Evolutionary conservation across 37 sponge, comb jelly and placozoan species (phyloP).

Genomic region (Diacarnus erythraeanus): DNA sequence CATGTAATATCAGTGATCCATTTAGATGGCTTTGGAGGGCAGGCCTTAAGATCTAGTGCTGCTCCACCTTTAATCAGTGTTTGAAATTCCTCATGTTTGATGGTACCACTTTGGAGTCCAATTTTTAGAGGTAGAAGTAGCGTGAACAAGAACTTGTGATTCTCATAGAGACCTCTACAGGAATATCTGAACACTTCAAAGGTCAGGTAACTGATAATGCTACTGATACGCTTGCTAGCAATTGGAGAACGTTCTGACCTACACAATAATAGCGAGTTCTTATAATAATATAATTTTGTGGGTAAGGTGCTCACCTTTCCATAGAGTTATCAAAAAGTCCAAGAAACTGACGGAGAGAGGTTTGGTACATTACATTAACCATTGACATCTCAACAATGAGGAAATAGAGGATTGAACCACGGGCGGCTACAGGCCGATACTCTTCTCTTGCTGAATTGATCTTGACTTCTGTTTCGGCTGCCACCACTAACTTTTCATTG

Average conservation of each 20-base stretch:
- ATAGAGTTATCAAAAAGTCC: conserved; percentile 93
- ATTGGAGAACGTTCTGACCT: conserved; percentile 93
- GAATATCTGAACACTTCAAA: conserved; percentile 89
- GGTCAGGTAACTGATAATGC: conserved; percentile 95
- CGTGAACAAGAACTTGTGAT: conserved; percentile 99
- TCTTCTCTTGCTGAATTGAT: conserved; percentile 98
- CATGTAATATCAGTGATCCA: conserved; percentile 98
- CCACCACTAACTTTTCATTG: conserved; percentile 88
- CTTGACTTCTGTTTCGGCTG: conserved; percentile 95
- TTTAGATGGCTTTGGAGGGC: conserved; percentile 85
- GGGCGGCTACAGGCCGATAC: conserved; percentile 94
- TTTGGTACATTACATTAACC: conserved; percentile 99
- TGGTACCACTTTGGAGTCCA: conserved; percentile 73
- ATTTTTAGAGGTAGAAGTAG: conserved; percentile 96
- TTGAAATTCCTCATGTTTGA: conserved; percentile 91
- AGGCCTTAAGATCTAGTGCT: conserved; percentile 95
- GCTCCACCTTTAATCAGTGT: conserved; percentile 97
- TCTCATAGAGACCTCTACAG: conserved; percentile 91
- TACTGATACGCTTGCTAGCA: conserved; percentile 81
- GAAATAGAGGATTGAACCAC: conserved; percentile 98
- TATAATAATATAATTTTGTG: background rate
- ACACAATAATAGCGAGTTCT: background rate
- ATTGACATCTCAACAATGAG: conserved; percentile 99
- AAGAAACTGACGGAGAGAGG: conserved; percentile 93
- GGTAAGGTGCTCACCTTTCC: conserved; percentile 60